These are phyloP conservation scores for Datnioides undecimradiatus DNA, from an alignment of 2,113 vertebrate species.

Conservation along the genomic window DNA sequence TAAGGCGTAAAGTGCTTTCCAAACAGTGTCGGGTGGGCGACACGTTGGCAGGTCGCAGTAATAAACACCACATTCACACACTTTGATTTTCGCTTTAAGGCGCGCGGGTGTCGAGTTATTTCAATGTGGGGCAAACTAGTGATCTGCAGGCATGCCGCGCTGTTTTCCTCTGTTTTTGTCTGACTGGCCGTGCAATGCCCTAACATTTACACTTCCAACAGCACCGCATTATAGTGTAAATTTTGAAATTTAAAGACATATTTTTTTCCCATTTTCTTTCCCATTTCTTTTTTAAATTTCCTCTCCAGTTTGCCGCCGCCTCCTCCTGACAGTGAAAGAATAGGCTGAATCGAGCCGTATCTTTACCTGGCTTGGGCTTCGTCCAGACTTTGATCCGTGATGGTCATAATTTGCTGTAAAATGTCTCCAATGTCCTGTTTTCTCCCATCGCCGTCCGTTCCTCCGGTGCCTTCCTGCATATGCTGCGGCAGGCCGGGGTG, in stretches of 20 bases:
- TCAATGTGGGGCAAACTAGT: neutral
- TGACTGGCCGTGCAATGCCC: neutral
- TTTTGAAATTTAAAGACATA: neutral
- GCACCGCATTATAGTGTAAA: neutral
- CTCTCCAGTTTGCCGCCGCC: conserved; percentile 28
- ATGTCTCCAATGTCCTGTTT: conserved; percentile 99
- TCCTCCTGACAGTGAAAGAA: neutral
- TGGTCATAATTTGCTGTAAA: conserved; percentile 99
- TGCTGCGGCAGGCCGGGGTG: conserved; percentile 97
- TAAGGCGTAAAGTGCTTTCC: conserved; percentile 3
- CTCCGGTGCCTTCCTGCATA: conserved; percentile 92
- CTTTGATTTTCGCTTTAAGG: conserved; percentile 10
- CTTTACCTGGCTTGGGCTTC: conserved; percentile 98
- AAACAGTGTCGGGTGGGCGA: neutral
- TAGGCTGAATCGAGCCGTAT: conserved; percentile 6
- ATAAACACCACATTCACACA: conserved; percentile 8
- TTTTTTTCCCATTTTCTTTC: neutral
- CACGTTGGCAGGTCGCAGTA: conserved; percentile 13
- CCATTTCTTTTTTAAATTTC: neutral
- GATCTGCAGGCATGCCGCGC: neutral
- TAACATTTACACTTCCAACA: neutral
- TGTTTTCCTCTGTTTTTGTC: conserved; percentile 1
- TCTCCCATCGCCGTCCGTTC: conserved; percentile 91
- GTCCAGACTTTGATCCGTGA: conserved; percentile 98
- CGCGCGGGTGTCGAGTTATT: conserved; percentile 23